Evolutionary conservation across 2,888 invertebrate genomes (phyloP), one percentile per base, ranked within the genome.

Genomic region (Parochlus steinenii): DNA sequence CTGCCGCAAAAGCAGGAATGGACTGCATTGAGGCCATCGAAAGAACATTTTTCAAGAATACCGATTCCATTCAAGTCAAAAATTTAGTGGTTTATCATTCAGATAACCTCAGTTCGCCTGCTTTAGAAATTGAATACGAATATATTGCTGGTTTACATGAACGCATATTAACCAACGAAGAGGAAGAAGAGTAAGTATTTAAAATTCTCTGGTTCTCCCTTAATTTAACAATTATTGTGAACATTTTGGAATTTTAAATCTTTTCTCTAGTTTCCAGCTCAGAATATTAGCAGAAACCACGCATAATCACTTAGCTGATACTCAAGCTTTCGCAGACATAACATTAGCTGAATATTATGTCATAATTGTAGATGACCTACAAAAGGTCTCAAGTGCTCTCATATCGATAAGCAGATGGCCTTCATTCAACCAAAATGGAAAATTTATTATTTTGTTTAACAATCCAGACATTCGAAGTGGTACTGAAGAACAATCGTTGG

Each of bases 341-440:
- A 6, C 49, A 4, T 38, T 47, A 16, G 44, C 46, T 3, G 55
- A 58, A 35, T 54, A 48, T 39, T 58, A 57, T 30, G 47, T 57
- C 3, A 46, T 58, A 3, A 40, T 58, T 0, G 43, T 50, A 8
- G 58, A 58, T 33, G n/a, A n/a, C n/a, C n/a, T n/a, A n/a, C n/a
- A n/a, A 11, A n/a, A n/a, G n/a, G n/a, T n/a, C n/a, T n/a, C n/a
- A n/a, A n/a, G n/a, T n/a, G n/a, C n/a, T n/a, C n/a, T n/a, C 27
- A 31, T 23, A 1, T 46, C 44, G 37, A 42, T 56, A 3, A 51
- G 46, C 19, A 42, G 38, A 8, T 47, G 49, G 43, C 40, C 48
- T 5, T 50, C 53, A 0, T 58, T 58, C 55, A 58, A 58, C 44
- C 57, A 58, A 1, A 55, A 53, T 1, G 58, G 51, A 1, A 48